phyloP scores from a whole-genome alignment of 2,113 vertebrate genomes.

The Rhipidura dahli region DNA sequence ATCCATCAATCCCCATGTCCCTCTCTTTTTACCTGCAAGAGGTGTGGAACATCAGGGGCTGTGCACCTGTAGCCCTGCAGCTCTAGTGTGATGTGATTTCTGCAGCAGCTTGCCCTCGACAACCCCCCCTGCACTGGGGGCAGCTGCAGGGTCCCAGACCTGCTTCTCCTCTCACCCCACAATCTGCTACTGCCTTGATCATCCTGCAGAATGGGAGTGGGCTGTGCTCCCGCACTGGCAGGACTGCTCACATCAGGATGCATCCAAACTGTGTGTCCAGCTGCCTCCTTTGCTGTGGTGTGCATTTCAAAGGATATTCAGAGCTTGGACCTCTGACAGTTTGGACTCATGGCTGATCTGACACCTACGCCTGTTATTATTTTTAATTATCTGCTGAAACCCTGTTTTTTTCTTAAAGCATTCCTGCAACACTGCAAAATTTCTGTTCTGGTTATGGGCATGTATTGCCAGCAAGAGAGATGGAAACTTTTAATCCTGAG shows the following conservation, averaged over 20 bases:
- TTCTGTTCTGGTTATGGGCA: background rate
- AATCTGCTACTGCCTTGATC: background rate
- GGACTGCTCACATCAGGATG: rapidly evolving
- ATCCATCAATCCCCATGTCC: background rate
- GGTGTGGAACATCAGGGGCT: background rate
- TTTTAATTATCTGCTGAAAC: background rate
- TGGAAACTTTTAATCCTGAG: background rate
- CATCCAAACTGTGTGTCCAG: rapidly evolving
- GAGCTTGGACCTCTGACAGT: background rate
- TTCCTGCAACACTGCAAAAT: background rate
- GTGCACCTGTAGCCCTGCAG: background rate
- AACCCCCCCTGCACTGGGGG: background rate
- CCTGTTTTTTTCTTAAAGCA: background rate
- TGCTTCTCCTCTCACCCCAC: rapidly evolving
- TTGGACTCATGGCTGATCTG: background rate
- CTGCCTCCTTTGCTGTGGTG: background rate
- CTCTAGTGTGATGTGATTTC: background rate
- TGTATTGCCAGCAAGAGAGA: background rate
- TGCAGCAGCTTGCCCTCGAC: rapidly evolving
- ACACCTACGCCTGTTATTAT: background rate
- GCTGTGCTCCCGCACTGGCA: background rate
- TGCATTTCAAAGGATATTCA: background rate
- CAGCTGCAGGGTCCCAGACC: background rate
- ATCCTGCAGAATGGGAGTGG: background rate
- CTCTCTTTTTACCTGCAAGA: background rate